phyloP scores from a whole-genome alignment of 2,888 invertebrate species.

The Drosophila koepferae region DNA sequence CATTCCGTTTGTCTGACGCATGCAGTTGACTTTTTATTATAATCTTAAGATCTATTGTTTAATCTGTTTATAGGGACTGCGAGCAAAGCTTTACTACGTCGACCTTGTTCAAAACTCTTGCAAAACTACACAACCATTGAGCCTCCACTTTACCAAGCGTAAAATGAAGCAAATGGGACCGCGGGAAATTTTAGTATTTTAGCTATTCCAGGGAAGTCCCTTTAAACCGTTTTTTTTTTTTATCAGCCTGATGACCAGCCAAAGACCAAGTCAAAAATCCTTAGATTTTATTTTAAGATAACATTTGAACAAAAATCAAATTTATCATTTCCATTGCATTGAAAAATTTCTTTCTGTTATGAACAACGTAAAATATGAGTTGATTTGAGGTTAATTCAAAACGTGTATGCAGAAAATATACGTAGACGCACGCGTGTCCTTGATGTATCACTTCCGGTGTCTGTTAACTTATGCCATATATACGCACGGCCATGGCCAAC shows the following conservation, averaged over 20 bases:
- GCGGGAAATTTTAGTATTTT: neutral
- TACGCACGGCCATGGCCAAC: conserved; percentile 60
- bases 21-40: too few species aligned
- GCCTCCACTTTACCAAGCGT: neutral
- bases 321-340: conserved; percentile 10
- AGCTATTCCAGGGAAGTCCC: neutral
- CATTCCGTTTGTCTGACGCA: too few species aligned
- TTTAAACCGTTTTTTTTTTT: neutral
- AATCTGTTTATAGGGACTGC: too few species aligned
- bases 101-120: neutral
- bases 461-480: conserved; percentile 79
- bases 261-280: neutral
- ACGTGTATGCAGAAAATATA: conserved; percentile 59
- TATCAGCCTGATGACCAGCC: neutral
- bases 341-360: neutral
- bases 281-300: neutral
- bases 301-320: conserved; percentile 1
- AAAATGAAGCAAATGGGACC: neutral
- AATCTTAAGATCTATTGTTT: neutral
- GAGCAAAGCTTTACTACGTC: neutral
- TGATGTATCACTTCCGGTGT: conserved; percentile 81
- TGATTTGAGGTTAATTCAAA: conserved; percentile 70
- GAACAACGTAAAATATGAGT: conserved; percentile 32
- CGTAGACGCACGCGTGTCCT: conserved; percentile 59
- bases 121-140: neutral